These are phyloP conservation scores for Tragopan temminckii DNA, from an alignment of 2,797 vertebrate genomes.

Conservation along the genomic window DNA sequence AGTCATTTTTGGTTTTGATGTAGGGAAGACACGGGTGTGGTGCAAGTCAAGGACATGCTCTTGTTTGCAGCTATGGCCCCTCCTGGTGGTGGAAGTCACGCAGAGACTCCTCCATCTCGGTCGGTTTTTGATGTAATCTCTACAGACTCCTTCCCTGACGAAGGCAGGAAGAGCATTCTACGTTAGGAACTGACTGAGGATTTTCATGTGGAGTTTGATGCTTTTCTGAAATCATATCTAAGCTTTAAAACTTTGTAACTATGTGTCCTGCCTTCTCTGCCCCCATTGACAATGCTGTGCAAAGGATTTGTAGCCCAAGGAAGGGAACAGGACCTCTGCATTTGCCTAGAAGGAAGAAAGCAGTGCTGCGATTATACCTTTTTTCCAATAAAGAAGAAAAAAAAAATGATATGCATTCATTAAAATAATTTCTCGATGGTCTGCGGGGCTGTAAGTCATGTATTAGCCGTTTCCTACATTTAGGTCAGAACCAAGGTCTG, in stretches of 20 bases:
- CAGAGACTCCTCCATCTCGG: slow-evolving; percentile 6
- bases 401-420: background rate
- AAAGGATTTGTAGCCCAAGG: background rate
- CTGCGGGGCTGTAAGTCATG: background rate
- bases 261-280: background rate
- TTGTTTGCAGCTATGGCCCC: slow-evolving; percentile 82
- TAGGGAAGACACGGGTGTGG: slow-evolving; percentile 59
- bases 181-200: slow-evolving; percentile 5
- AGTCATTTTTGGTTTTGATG: slow-evolving; percentile 65
- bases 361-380: background rate
- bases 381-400: background rate
- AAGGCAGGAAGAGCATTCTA: slow-evolving; percentile 18
- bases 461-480: background rate
- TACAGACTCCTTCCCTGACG: background rate
- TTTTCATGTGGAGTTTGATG: slow-evolving; percentile 20
- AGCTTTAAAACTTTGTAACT: background rate
- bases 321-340: background rate
- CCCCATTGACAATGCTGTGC: background rate
- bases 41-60: slow-evolving; percentile 70
- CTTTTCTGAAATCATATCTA: slow-evolving; percentile 34
- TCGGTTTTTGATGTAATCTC: background rate
- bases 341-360: background rate
- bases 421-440: background rate
- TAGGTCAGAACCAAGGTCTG: background rate
- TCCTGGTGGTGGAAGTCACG: slow-evolving; percentile 80